phyloP scores from a whole-genome alignment of 1,140 invertebrate genomes.

The Bombus turneri region DNA sequence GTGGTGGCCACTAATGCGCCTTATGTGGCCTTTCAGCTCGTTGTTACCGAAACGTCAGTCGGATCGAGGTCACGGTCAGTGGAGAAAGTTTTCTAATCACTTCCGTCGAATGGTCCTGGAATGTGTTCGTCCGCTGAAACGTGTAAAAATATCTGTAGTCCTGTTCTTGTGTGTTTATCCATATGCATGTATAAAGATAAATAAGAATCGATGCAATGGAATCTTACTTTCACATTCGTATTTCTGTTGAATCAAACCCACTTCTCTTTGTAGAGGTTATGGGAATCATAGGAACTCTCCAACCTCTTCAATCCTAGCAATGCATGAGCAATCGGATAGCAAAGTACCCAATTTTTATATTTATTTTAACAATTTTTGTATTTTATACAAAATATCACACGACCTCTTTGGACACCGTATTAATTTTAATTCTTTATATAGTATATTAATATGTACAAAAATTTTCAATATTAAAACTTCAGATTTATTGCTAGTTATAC shows the following conservation, averaged over 20 bases:
- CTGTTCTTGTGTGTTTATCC: neutral
- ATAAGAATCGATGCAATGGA: neutral
- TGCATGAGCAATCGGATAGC: too few relatives aligned
- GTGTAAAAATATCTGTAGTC: neutral
- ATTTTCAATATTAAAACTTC: too few relatives aligned
- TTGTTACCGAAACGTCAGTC: slow-evolving; percentile 15
- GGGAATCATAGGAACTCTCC: neutral
- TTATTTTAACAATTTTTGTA: too few relatives aligned
- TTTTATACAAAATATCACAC: too few relatives aligned
- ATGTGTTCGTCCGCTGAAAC: slow-evolving; percentile 1
- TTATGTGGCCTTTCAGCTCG: neutral
- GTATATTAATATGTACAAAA: too few relatives aligned
- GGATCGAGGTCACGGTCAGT: slow-evolving; percentile 45
- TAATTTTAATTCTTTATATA: too few relatives aligned
- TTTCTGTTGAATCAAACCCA: slow-evolving; percentile 16
- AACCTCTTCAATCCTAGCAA: too few relatives aligned
- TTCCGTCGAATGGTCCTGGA: slow-evolving; percentile 15
- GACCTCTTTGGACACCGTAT: too few relatives aligned
- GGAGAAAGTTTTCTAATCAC: slow-evolving; percentile 48
- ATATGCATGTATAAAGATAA: neutral
- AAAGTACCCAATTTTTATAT: too few relatives aligned
- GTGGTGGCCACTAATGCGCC: neutral
- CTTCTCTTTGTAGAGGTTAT: neutral
- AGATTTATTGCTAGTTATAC: too few relatives aligned
- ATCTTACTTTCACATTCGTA: slow-evolving; percentile 58